Evolutionary conservation across 2,113 vertebrate genomes (phyloP).

Genomic region (Crotalus viridis): DNA sequence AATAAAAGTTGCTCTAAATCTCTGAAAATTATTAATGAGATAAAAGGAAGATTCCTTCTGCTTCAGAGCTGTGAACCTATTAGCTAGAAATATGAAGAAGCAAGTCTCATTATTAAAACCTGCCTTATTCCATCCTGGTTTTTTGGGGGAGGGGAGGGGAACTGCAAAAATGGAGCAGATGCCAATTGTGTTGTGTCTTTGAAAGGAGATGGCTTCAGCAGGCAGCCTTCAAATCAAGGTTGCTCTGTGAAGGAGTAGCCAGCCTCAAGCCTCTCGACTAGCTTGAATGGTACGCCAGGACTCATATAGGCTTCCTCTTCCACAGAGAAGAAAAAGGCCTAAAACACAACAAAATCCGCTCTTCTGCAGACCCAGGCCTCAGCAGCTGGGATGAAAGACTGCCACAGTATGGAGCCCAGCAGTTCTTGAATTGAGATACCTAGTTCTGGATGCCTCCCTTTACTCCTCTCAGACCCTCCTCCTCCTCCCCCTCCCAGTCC

Average conservation of each 20-base stretch:
- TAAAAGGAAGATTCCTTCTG: not conserved
- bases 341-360: not conserved
- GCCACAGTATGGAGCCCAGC: not conserved
- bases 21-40: not conserved
- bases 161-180: slow-evolving; percentile 11
- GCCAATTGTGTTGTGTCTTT: slow-evolving; percentile 11
- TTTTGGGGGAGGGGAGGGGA: no score
- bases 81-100: not conserved
- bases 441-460: not conserved
- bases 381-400: not conserved
- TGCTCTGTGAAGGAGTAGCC: not conserved
- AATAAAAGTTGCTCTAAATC: not conserved
- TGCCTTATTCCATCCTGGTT: not conserved
- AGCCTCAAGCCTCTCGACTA: not conserved
- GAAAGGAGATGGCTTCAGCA: not conserved
- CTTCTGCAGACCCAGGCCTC: not conserved
- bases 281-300: not conserved
- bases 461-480: not conserved
- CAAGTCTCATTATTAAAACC: not conserved
- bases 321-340: not conserved
- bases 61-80: not conserved
- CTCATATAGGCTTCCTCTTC: not conserved
- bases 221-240: slow-evolving; percentile 3
- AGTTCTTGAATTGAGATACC: not conserved
- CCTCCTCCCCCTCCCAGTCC: not conserved